Conservation (phyloP, 2,113 vertebrate genomes). For the Pithys albifrons region DNA sequence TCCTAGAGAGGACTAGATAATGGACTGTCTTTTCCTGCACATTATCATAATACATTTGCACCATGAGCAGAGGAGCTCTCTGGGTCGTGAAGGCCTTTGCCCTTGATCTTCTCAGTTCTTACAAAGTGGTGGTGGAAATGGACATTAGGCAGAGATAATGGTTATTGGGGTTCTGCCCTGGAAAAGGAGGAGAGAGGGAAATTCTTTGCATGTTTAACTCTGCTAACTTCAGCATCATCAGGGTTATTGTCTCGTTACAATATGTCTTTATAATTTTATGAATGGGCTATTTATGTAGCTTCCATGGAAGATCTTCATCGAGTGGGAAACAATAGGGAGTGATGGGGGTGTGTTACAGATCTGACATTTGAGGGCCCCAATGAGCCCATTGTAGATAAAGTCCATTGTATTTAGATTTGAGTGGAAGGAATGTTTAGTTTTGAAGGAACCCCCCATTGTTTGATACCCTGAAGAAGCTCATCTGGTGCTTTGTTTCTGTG, state of each 20-base stretch:
- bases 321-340: not conserved
- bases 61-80: not conserved
- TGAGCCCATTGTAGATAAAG: constrained; percentile 1
- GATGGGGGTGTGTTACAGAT: not conserved
- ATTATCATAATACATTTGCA: not conserved
- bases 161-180: not conserved
- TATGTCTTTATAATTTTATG: not conserved
- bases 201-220: constrained; percentile 4
- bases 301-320: constrained; percentile 5
- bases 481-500: not conserved
- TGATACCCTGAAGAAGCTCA: not conserved
- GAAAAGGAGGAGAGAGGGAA: not conserved
- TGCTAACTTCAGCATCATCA: not conserved
- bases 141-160: not conserved
- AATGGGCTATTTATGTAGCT: constrained; percentile 31
- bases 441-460: not conserved
- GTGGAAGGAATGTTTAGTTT: not conserved
- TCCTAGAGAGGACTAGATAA: not conserved
- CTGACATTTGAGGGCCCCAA: not conserved
- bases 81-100: not conserved
- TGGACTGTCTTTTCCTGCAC: not conserved
- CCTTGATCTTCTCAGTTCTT: not conserved
- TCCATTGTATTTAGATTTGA: constrained; percentile 49
- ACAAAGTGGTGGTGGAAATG: not conserved
- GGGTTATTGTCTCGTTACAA: constrained; percentile 30